A percentile compares a stretch with the other conserved stretches of the same genome.
These are phyloP conservation scores for Pseudolaguvia tuberculata DNA, from an alignment of 2,113 vertebrate species.

Conservation along the genomic window DNA sequence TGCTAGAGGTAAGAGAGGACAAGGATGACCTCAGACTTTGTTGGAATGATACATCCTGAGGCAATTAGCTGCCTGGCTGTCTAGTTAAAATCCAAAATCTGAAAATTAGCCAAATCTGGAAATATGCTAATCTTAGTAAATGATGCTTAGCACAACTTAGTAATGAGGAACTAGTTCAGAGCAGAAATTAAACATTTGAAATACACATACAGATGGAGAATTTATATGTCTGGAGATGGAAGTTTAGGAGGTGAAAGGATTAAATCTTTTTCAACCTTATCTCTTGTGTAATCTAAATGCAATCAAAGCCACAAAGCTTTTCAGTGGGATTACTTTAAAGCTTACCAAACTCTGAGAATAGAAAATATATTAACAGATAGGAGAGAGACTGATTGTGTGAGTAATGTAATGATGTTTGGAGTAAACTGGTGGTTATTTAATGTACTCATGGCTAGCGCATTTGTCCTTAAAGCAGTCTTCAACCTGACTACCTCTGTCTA, in stretches of 20 bases:
- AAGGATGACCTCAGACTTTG: constrained; percentile 13
- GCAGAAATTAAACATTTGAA: background rate
- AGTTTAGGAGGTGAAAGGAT: background rate
- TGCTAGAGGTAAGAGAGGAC: constrained; percentile 9
- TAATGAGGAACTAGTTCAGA: background rate
- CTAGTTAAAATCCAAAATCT: background rate
- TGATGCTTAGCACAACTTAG: background rate
- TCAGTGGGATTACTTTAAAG: constrained; percentile 25
- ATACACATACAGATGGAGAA: constrained; percentile 9
- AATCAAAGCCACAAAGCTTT: constrained; percentile 15
- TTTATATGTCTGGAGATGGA: constrained; percentile 27
- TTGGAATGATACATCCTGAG: constrained; percentile 16
- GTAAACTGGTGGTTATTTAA: constrained; percentile 30
- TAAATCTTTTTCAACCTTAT: constrained; percentile 25
- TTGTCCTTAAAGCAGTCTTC: constrained; percentile 16
- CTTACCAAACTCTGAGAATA: constrained; percentile 20
- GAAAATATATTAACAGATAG: constrained; percentile 20
- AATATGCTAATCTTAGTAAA: background rate
- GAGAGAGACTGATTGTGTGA: too few species aligned
- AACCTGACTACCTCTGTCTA: background rate
- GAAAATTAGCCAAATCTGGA: background rate
- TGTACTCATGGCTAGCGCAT: constrained; percentile 25
- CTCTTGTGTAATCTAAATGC: constrained; percentile 26
- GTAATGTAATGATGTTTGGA: constrained; percentile 30
- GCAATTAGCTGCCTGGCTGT: constrained; percentile 21